A percentile compares a stretch with the other conserved stretches of the same genome.
These are phyloP conservation scores for Gari tellinella DNA, from an alignment of 2,888 invertebrate species.

Conservation along the genomic window DNA sequence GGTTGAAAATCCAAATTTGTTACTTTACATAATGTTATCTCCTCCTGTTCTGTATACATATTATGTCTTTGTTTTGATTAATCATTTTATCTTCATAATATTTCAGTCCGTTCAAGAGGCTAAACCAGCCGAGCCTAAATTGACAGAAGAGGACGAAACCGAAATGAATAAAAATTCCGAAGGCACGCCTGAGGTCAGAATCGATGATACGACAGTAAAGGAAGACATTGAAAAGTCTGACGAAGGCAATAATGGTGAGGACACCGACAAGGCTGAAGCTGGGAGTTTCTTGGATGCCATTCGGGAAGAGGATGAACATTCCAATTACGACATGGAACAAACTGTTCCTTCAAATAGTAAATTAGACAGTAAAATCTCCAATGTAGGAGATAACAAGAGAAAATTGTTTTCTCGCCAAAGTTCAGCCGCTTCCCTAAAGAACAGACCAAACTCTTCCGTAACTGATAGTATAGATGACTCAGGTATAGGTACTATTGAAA, in stretches of 20 bases:
- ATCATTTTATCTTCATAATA: too few species aligned
- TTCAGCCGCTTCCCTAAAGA: constrained; percentile 52
- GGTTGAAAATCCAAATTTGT: too few species aligned
- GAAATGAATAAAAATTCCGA: not conserved
- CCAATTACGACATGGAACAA: constrained; percentile 36
- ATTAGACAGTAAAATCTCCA: constrained; percentile 18
- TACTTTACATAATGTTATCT: too few species aligned
- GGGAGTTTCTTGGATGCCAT: constrained; percentile 33
- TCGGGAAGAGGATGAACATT: constrained; percentile 56
- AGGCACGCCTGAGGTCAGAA: not conserved
- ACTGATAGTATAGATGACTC: constrained; percentile 54
- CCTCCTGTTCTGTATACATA: too few species aligned
- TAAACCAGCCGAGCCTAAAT: not conserved
- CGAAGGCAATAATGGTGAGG: constrained; percentile 1
- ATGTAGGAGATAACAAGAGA: constrained; percentile 34
- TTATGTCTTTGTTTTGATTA: too few species aligned
- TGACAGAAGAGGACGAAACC: not conserved
- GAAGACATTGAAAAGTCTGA: not conserved
- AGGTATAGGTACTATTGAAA: constrained; percentile 47
- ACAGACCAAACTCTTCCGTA: constrained; percentile 16
- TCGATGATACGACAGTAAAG: not conserved
- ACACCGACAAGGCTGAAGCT: constrained; percentile 18
- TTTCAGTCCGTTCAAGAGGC: too few species aligned
- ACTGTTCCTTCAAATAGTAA: constrained; percentile 6
- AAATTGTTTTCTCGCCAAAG: constrained; percentile 53